Evolutionary conservation across 2,113 vertebrate species (phyloP).

Genomic region (Grallaria varia): DNA sequence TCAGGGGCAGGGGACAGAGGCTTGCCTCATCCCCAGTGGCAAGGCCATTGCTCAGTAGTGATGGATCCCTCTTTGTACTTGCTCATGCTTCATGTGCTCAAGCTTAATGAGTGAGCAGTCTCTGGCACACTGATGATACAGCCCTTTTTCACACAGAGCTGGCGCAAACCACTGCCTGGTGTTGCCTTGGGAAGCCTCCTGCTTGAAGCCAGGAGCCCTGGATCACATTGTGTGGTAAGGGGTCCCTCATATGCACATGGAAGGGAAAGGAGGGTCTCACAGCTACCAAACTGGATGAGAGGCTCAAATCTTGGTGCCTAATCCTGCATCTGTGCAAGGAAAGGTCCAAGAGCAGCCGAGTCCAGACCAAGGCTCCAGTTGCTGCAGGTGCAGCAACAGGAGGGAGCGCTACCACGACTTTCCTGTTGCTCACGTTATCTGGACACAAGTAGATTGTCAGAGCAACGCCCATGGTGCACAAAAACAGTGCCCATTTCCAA

Average conservation of each 20-base stretch:
- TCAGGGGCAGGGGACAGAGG: background rate
- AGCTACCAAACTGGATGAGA: background rate
- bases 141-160: background rate
- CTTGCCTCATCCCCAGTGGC: background rate
- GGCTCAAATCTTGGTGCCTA: background rate
- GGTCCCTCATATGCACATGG: rapidly evolving
- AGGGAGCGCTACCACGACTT: background rate
- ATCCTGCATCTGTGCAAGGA: background rate
- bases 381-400: background rate
- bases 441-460: background rate
- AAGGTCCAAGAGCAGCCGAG: background rate
- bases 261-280: background rate
- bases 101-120: background rate
- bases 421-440: background rate
- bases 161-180: background rate
- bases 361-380: background rate
- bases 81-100: background rate
- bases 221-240: rapidly evolving
- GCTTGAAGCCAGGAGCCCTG: background rate
- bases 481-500: background rate
- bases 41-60: background rate
- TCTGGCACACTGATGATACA: background rate
- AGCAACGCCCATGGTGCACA: background rate
- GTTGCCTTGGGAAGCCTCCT: background rate
- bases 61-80: constrained; percentile 5